Base-by-base conservation (phyloP, 1,140 invertebrate species). In the Sarcophaga bullata region DNA sequence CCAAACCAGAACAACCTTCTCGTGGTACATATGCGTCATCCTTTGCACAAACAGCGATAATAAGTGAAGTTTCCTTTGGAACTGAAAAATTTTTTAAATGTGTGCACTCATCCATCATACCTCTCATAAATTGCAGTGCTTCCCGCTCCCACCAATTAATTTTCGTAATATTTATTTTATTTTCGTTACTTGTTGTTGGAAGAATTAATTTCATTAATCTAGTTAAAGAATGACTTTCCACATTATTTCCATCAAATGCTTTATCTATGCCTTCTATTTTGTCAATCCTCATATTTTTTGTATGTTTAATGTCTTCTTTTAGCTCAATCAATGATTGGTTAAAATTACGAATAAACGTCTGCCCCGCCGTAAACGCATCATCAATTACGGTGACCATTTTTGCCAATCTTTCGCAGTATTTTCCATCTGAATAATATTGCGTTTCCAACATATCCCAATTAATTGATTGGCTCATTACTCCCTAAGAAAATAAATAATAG, bases 41-140 rank as follows among this genome's bases (percentile, higher is more conserved):
- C 85, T 93, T 94, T 0, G 97, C 97, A 86, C 96, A 96, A 7
- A 98, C 94, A 13, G 95, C 93, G 85, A 96, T 97, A 84, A 97
- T 95, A 17, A 98, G 90, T 11, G 95, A 94, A 4, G 96, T 96
- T 88, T 99, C 97, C 37, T 95, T 93, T 0, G 95, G 95, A 7
- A 94, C 91, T 13, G 96, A 95, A 87, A 98, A 99, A 90, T 99
- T 98, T 82, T 94, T 96, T 3, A 99, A 91, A 91, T 99, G 98
- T 4, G 98, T 99, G 89, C 97, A 99, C 91, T 99, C 97, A 88
- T 99, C 98, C 98, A 99, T 99, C 83, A 99, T 95, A 0, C 97
- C 97, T 46, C 96, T 92, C 98, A 99, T 99, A 88, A 99, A 99
- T 90, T 97, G 95, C 10, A 97, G 85, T 2, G 96, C 95, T 88